These are phyloP conservation scores for Triops longicaudatus DNA, from an alignment of 1,140 invertebrate species.

Conservation along the genomic window DNA sequence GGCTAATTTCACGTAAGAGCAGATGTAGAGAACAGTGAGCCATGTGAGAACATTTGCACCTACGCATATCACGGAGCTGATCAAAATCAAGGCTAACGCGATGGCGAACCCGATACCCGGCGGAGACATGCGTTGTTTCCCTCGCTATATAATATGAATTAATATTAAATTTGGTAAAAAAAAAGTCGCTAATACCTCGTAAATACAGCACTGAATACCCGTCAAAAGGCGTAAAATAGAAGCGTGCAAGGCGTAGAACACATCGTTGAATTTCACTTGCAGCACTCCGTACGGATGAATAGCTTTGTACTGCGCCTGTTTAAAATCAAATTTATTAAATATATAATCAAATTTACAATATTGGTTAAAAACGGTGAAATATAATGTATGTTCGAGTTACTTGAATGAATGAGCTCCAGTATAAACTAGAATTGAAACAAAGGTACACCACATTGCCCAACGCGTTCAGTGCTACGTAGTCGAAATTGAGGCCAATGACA, in stretches of 20 bases:
- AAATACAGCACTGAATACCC: slow-evolving; percentile 78
- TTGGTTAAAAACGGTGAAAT: too few species aligned
- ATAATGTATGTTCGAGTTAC: slow-evolving; percentile 43
- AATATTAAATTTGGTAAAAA: background rate
- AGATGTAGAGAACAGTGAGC: slow-evolving; percentile 87
- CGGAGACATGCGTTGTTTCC: slow-evolving; percentile 64
- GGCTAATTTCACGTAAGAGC: slow-evolving; percentile 90
- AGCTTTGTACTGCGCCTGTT: slow-evolving; percentile 62
- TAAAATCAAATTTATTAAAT: slow-evolving; percentile 18
- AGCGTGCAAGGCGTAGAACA: slow-evolving; percentile 91
- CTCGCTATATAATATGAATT: slow-evolving; percentile 48
- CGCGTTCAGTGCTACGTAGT: slow-evolving; percentile 85
- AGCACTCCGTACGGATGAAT: slow-evolving; percentile 76
- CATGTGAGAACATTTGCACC: slow-evolving; percentile 57
- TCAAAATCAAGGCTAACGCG: slow-evolving; percentile 53
- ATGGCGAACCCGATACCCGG: slow-evolving; percentile 59
- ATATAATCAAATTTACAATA: too few species aligned
- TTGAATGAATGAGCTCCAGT: slow-evolving; percentile 68
- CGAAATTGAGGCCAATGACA: slow-evolving; percentile 94
- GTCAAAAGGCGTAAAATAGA: slow-evolving; percentile 75
- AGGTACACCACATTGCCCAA: slow-evolving; percentile 88
- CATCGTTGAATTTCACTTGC: slow-evolving; percentile 93
- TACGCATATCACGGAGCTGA: slow-evolving; percentile 58
- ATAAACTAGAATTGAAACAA: slow-evolving; percentile 86
- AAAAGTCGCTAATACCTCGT: slow-evolving; percentile 60